Evolutionary conservation across 2,888 invertebrate species (phyloP), one percentile per base, ranked within the genome.

Genomic region (Glyphotaelius pellucidus): DNA sequence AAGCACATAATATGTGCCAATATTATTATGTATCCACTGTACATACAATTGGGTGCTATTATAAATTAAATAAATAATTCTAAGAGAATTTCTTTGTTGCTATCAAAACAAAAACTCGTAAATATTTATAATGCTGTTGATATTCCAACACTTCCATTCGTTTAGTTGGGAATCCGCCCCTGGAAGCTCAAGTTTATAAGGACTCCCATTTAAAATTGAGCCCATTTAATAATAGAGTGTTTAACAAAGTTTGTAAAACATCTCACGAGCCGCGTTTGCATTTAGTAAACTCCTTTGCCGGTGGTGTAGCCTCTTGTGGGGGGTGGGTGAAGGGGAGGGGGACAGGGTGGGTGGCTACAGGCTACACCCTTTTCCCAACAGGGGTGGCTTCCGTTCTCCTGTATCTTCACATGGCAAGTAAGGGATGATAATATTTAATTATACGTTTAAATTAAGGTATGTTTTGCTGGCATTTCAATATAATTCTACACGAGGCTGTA

Each of bases 141-240:
- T 9, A 25, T 67, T 67, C 7, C n/a, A n/a, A 67, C 25, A n/a
- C 25, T 67, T 67, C 67, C 67, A 67, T 67, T 67, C 5, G 9
- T 67, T 67, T 67, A 67, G 25, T 79, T 12, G 11, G 9, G 31
- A 47, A 47, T 90, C 38, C 90, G 30, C 19, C 80, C 81, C 90
- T 90, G 90, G 30, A 25, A 38, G 80, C 15, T 25, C 81, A 80
- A 83, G 42, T 80, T 83, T 89, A 31, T 32, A 81, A 90, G 81
- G 81, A 90, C 31, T 80, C 32, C 80, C 90, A 80, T 89, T 81
- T 90, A 90, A 90, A 90, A 90, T 47, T 80, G 90, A 83, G 90
- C 80, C 81, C 90, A 90, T 90, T 90, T 90, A 90, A 90, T 90
- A 90, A 90, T 90, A 90, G 90, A 90, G 90, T 90, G 90, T 90